Percentiles rank a stretch among this genome's conserved stretches.
Conservation (phyloP, 2,797 vertebrate species). For the Urophycis tenuis region DNA sequence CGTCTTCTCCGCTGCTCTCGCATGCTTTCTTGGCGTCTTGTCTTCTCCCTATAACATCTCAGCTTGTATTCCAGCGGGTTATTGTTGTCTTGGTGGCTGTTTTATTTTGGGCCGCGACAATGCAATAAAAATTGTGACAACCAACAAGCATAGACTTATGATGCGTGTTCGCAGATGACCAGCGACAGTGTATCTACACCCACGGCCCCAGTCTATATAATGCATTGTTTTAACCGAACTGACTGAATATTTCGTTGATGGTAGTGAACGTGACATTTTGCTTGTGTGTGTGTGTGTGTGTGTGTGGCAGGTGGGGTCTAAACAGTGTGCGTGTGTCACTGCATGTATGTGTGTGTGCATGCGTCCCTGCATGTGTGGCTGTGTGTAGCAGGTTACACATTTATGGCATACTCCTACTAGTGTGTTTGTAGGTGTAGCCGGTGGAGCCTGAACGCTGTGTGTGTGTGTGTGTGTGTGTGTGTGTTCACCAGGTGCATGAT, state of each 20-base stretch:
- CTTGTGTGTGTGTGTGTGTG: background rate
- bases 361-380: constrained; percentile 3
- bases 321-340: constrained; percentile 26
- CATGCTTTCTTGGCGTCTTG: background rate
- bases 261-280: background rate
- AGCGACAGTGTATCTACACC: background rate
- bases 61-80: background rate
- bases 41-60: background rate
- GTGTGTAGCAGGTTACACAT: background rate
- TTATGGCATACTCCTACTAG: constrained; percentile 23
- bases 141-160: background rate
- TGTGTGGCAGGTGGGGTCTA: background rate
- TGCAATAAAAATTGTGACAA: background rate
- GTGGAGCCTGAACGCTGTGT: background rate
- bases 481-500: constrained; percentile 57
- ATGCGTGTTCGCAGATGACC: background rate
- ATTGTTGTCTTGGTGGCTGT: background rate
- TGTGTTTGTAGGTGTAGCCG: background rate
- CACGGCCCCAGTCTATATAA: background rate
- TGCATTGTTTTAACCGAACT: background rate
- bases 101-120: background rate
- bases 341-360: background rate
- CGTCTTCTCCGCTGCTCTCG: background rate
- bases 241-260: background rate
- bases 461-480: constrained; percentile 14